Base-by-base conservation (phyloP, 2,113 vertebrate species). In the Onychostoma macrolepis region DNA sequence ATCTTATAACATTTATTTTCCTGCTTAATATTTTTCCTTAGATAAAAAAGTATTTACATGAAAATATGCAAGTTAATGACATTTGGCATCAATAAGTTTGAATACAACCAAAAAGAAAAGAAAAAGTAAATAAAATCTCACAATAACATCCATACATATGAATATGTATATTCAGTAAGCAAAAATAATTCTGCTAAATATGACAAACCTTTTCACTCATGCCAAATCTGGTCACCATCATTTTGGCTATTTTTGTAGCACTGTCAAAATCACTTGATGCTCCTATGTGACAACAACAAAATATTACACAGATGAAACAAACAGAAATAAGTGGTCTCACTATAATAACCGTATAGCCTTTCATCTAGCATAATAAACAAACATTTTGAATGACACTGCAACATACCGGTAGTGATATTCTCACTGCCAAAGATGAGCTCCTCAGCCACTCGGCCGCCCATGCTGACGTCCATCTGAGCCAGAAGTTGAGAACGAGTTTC, bases 401-500 rank as follows among this genome's bases (percentile, higher is more conserved):
- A 61, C 87, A 85, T 85, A 97, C 98, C 97, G 86, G 98, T 99
- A 85, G 98, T 99, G 90, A 99, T 97, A 91, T 97, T 92, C 38
- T 99, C 98, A 1, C 91, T 93, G 89, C 98, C 98, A 92, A 99
- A 99, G 90, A 98, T 96, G n/a, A 99, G 96, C 89, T 99, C 98
- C 91, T 99, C 98, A 2, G 98, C 98, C 11, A 97, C 98, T 89
- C 98, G 95, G 84, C 98, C 98, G 12, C 98, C 98, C 98, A 99
- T 99, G 50, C 96, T 99, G 77, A 99, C 97, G 82, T 99, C 98
- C 98, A 99, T 99, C 91, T 99, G 97, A 6, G 98, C 98, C 85
- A 99, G 96, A n/a, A 99, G 92, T 94, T 99, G 98, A 63, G 98
- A 95, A 86, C 96, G 96, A 2, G 98, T 99, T 94, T 99, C 97